phyloP scores from a whole-genome alignment of 2,797 vertebrate species.

The Limosa lapponica region DNA sequence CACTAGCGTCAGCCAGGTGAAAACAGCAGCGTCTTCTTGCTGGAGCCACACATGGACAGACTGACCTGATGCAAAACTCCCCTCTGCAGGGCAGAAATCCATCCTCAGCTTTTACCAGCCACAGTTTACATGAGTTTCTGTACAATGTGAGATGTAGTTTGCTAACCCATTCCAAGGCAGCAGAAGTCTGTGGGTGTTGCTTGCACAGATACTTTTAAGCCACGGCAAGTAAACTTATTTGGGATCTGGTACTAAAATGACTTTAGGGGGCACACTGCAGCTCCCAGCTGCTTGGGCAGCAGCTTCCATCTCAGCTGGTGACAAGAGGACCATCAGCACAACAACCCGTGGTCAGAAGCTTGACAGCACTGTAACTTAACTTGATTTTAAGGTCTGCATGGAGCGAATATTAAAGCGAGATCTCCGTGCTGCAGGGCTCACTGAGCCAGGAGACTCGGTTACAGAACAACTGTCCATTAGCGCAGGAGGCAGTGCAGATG shows the following conservation, averaged over 20 bases:
- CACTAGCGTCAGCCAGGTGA: neutral
- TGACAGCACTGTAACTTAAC: neutral
- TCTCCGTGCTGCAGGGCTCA: constrained; percentile 13
- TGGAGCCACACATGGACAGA: rapidly evolving
- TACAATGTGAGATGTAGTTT: neutral
- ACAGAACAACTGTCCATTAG: constrained; percentile 37
- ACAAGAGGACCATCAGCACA: neutral
- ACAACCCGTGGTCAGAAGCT: neutral
- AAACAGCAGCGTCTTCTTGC: neutral
- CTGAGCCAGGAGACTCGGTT: neutral
- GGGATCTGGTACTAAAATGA: neutral
- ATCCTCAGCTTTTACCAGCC: neutral
- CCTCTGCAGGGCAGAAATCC: neutral
- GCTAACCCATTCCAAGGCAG: neutral
- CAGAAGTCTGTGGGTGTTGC: neutral
- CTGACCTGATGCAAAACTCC: neutral
- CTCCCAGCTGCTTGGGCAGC: neutral
- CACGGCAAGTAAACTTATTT: neutral
- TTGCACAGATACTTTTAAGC: neutral
- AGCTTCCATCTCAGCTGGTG: neutral
- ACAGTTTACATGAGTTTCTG: neutral
- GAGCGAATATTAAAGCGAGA: neutral
- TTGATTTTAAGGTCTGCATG: neutral
- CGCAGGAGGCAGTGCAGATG: constrained; percentile 46
- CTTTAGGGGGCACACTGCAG: neutral